Base-by-base conservation (phyloP, 2,113 vertebrate genomes). In the Dendropsophus ebraccatus region DNA sequence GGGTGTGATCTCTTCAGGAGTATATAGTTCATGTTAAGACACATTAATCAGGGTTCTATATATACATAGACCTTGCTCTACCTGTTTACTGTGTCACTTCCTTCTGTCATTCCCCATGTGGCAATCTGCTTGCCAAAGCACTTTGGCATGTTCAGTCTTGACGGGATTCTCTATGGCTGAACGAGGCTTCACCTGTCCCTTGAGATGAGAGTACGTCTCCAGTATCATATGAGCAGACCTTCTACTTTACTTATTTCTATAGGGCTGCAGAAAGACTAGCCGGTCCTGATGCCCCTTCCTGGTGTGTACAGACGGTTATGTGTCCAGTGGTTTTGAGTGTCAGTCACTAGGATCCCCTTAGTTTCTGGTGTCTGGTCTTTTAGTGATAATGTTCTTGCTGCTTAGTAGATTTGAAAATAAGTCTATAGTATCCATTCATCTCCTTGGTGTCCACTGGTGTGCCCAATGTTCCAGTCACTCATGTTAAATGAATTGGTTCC, bases 71-170 rank as follows among this genome's bases (percentile, higher is more conserved):
- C 37, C 70, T 73, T 12, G 70, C 35, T 73, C 21, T 73, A 73
- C 70, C 70, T 45, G 70, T 73, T 73, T 73, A 45, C 70, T 32
- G 70, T 73, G 70, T 73, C 70, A 73, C 70, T n/a, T 73, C 21
- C 21, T 13, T 6, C 37, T 45, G 70, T 73, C 70, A 14, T 45
- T 45, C 35, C 37, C 41, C 70, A 45, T 73, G 70, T 73, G 65
- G 65, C 65, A 35, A 21, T 35, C 30, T 17, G 65, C 65, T 69
- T 69, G 70, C 70, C 37, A n/a, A 35, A 45, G 70, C 19, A 10
- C 37, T 73, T 19, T 11, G 70, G 23, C 70, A 73, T 41, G 70
- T 45, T 9, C 21, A 13, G 70, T 73, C 70, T 45, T 73, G 70
- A 41, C 23, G 10, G 70, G 8, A 73, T 21, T 45, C 37, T n/a